These are phyloP conservation scores for Tyto alba DNA, from an alignment of 2,113 vertebrate genomes.

Conservation along the genomic window DNA sequence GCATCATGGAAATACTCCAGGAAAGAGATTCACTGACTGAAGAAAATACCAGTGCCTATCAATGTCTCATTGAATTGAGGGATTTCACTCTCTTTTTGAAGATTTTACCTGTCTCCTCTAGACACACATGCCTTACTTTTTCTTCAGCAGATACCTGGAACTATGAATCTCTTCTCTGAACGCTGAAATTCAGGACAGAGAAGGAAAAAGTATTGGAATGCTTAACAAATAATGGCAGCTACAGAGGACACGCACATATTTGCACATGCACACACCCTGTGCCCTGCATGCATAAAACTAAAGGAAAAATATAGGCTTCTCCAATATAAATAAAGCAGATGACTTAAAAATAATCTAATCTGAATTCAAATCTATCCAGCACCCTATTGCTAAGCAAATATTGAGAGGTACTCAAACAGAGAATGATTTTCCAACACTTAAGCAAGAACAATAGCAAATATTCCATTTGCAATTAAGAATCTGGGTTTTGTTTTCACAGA, in stretches of 20 bases:
- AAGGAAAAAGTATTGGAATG: neutral
- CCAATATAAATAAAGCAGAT: neutral
- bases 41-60: neutral
- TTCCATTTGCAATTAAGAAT: constrained; percentile 24
- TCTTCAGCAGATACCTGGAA: neutral
- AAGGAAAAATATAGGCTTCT: neutral
- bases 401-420: neutral
- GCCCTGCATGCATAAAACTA: neutral
- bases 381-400: neutral
- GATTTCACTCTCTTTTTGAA: neutral
- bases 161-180: neutral
- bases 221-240: neutral
- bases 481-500: constrained; percentile 7
- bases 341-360: neutral
- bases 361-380: neutral
- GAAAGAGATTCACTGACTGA: neutral
- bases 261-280: neutral
- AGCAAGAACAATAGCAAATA: constrained; percentile 46
- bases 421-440: constrained; percentile 32
- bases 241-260: neutral
- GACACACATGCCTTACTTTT: neutral
- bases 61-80: neutral
- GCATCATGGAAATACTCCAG: neutral
- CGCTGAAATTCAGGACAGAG: neutral
- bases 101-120: neutral